Evolutionary conservation across 2,797 vertebrate genomes (phyloP).

Genomic region (Taenioides sp.): DNA sequence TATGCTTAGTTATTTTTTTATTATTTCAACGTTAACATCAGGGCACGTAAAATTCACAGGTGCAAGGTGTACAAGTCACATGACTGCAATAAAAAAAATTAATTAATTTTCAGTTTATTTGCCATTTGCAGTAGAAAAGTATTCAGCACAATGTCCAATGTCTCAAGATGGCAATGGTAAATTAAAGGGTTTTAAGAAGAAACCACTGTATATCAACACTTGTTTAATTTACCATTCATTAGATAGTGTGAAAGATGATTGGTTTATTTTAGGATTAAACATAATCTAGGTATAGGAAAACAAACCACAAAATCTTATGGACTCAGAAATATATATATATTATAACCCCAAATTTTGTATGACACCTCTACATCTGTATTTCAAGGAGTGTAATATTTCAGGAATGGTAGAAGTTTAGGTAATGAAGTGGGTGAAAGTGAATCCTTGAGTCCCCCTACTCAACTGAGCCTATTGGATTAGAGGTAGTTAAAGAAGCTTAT

Average conservation of each 20-base stretch:
- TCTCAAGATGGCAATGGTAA: too few relatives aligned
- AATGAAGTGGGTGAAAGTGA: conserved; percentile 40
- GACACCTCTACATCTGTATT: not conserved
- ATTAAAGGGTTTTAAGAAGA: conserved; percentile 1
- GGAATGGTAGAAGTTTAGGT: not conserved
- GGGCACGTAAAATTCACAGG: too few relatives aligned
- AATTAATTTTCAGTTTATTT: too few relatives aligned
- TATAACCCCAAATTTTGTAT: too few relatives aligned
- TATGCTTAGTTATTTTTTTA: too few relatives aligned
- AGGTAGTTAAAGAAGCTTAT: conserved; percentile 62
- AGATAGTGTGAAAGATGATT: not conserved
- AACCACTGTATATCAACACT: not conserved
- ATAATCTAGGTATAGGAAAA: not conserved
- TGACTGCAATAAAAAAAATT: too few relatives aligned
- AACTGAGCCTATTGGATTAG: conserved; percentile 53
- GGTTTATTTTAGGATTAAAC: not conserved
- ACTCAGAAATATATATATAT: too few relatives aligned
- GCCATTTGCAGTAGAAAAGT: too few relatives aligned
- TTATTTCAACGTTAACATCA: too few relatives aligned
- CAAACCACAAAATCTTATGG: too few relatives aligned
- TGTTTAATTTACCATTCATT: not conserved
- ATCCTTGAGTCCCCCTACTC: conserved; percentile 3
- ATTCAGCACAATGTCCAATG: too few relatives aligned
- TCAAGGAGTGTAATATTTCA: not conserved
- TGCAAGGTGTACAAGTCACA: too few relatives aligned